Base-by-base conservation (phyloP, 2,888 invertebrate species). In the Monochamus alternatus region DNA sequence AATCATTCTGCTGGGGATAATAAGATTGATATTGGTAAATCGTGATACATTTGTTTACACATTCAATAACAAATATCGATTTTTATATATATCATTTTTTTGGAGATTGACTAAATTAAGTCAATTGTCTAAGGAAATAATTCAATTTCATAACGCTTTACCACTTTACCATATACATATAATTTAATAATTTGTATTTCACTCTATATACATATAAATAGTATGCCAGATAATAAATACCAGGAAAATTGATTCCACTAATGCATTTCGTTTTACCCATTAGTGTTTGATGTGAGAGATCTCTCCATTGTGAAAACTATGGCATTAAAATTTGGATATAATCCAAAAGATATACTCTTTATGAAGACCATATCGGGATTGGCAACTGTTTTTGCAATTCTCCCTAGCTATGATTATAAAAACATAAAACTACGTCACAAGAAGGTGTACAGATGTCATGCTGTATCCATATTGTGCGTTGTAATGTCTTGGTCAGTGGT, bases 391-490 rank as follows among this genome's bases (percentile, higher is more conserved):
- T 55, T 58, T 38, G 67, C n/a, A 4, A 22, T 67, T n/a, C 14
- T 32, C 8, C 67, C 67, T 1, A 31, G 31, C 5, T 66, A 52
- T 14, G 55, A 32, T 58, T 67, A 32, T 58, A 44, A 58, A 38
- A 38, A 58, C 1, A n/a, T 9, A 8, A 55, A 4, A 38, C 7
- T 67, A 2, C 10, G 22, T 10, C 43, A 31, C 43, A 43, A 3
- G 7, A 58, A 55, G n/a, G 2, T 55, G 32, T 58, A 55, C 22
- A 67, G 31, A 43, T 55, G 55, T 55, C 58, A 67, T 32, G 12
- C 58, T 3, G 3, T 43, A 22, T 9, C 14, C n/a, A 31, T 58
- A 32, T n/a, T 7, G 5, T 67, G 52, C 12, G 5, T 31, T 1
- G 5, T 31, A n/a, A 52, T n/a, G 3, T 14, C 22, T 14, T 58